Percentiles rank a stretch among this genome's conserved stretches.
phyloP scores from a whole-genome alignment of 2,113 vertebrate species.

The Copsychus sechellarum region DNA sequence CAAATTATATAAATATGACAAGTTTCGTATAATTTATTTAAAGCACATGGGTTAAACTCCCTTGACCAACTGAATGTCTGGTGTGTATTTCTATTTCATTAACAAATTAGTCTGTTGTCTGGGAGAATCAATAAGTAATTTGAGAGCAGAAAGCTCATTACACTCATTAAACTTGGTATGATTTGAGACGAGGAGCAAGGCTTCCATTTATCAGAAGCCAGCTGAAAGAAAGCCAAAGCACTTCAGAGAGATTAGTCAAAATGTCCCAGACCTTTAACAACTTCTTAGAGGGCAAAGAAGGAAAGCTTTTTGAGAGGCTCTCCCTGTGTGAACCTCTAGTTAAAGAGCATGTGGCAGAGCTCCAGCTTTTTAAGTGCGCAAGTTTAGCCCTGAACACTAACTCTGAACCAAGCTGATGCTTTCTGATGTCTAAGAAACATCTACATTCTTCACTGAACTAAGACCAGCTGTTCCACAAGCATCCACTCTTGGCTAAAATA shows the following conservation, averaged over 20 bases:
- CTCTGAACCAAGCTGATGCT: not conserved
- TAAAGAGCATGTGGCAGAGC: not conserved
- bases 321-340: not conserved
- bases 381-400: not conserved
- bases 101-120: not conserved
- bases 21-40: not conserved
- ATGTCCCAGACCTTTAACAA: not conserved
- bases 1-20: not conserved
- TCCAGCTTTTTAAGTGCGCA: not conserved
- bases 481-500: not conserved
- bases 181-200: not conserved
- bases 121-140: not conserved
- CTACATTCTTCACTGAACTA: not conserved
- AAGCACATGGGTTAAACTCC: not conserved
- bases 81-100: not conserved
- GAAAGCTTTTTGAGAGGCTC: not conserved
- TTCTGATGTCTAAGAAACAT: not conserved
- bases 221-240: not conserved
- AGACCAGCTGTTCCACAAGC: not conserved
- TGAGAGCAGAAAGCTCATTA: not conserved
- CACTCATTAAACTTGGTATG: not conserved
- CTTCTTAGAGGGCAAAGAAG: not conserved
- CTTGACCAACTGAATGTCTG: not conserved
- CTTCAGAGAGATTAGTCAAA: not conserved
- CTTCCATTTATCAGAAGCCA: not conserved